Conservation (phyloP, 2,797 vertebrate genomes). For the Champsocephalus esox region DNA sequence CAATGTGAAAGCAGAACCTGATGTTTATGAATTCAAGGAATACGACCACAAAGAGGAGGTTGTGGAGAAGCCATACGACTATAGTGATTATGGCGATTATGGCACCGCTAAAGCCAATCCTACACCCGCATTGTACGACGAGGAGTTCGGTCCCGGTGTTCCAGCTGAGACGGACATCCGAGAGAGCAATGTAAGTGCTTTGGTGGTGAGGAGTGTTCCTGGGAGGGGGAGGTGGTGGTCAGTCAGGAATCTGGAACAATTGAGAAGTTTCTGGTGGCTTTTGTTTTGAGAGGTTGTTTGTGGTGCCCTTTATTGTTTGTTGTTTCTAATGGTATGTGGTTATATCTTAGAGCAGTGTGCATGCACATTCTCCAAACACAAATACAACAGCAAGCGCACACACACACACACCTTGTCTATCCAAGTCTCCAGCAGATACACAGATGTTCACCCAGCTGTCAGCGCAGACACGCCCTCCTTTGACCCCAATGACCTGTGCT, state of each 20-base stretch:
- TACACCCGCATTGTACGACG: conserved; percentile 83
- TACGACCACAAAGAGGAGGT: conserved; percentile 77
- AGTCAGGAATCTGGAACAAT: conserved; percentile 55
- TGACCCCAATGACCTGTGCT: conserved; percentile 45
- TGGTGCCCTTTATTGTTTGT: conserved; percentile 41
- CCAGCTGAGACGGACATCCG: conserved; percentile 93
- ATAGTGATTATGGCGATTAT: conserved; percentile 90
- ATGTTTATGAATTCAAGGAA: conserved; percentile 81
- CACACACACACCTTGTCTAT: conserved; percentile 51
- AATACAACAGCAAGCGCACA: conserved; percentile 47
- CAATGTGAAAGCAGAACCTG: conserved; percentile 68
- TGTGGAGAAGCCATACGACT: conserved; percentile 87
- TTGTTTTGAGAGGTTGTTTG: conserved; percentile 39
- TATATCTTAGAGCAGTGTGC: conserved; percentile 30
- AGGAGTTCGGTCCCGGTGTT: conserved; percentile 93
- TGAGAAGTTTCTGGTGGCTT: conserved; percentile 36
- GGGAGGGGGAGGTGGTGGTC: neutral
- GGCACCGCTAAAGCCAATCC: conserved; percentile 83
- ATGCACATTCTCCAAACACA: conserved; percentile 35
- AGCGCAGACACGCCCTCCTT: conserved; percentile 40
- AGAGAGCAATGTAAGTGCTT: conserved; percentile 92
- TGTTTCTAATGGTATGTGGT: conserved; percentile 53
- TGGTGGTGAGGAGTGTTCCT: neutral
- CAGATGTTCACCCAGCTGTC: conserved; percentile 64
- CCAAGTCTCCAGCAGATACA: conserved; percentile 51